These are phyloP conservation scores for Erpetoichthys calabaricus DNA, from an alignment of 2,797 vertebrate genomes.

Conservation along the genomic window DNA sequence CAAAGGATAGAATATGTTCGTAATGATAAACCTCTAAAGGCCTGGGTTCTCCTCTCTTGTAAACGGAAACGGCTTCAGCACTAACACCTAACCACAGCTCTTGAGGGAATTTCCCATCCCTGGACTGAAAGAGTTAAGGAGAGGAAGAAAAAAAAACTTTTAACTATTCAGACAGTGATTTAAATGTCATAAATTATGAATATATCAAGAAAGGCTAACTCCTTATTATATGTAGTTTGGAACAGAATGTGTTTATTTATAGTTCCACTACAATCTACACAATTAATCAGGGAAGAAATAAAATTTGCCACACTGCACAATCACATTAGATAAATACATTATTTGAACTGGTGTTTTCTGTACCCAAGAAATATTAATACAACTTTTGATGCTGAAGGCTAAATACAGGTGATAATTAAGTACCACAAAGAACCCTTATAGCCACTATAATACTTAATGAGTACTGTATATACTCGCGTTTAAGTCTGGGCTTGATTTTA, in stretches of 20 bases:
- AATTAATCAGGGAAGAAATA: no score
- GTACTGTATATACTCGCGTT: no score
- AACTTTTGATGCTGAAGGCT: no score
- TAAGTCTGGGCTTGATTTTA: no score
- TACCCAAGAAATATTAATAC: no score
- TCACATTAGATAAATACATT: no score
- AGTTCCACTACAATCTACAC: no score
- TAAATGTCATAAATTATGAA: neutral
- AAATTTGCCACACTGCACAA: no score
- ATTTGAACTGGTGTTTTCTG: no score
- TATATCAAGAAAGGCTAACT: neutral
- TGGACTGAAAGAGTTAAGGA: constrained; percentile 43
- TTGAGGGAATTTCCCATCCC: constrained; percentile 71
- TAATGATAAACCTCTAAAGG: constrained; percentile 86
- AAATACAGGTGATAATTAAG: no score
- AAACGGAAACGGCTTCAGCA: constrained; percentile 77
- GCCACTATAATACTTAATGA: no score
- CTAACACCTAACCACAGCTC: constrained; percentile 90
- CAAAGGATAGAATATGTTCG: constrained; percentile 86
- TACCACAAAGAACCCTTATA: no score
- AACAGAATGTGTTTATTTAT: neutral
- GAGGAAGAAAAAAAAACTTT: neutral
- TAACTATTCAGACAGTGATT: neutral
- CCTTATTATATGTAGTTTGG: neutral
- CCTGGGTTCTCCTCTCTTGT: constrained; percentile 80